A percentile compares a stretch with the other conserved stretches of the same genome.
phyloP scores from a whole-genome alignment of 2,797 vertebrate genomes.

The Gallinago nigripennis region DNA sequence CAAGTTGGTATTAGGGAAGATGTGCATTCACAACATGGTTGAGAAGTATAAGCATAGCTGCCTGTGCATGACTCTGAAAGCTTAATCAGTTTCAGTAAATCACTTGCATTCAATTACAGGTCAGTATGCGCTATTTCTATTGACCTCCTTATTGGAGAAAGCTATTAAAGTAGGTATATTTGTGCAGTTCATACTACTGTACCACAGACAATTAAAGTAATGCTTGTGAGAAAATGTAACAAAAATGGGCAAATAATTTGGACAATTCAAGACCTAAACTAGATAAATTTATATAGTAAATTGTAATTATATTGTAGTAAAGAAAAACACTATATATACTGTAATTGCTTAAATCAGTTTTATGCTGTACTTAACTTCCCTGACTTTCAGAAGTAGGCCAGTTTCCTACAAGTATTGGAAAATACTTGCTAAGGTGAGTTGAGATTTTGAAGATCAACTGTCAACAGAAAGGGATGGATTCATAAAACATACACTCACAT shows the following conservation, averaged over 20 bases:
- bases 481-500: background rate
- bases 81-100: conserved; percentile 57
- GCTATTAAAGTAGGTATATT: background rate
- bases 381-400: background rate
- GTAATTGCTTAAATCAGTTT: background rate
- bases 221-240: background rate
- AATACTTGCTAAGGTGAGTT: background rate
- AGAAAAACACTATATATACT: background rate
- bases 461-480: background rate
- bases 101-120: conserved; percentile 53
- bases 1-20: conserved; percentile 42
- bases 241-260: background rate
- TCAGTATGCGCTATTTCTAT: background rate
- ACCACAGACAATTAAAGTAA: background rate
- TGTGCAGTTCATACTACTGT: background rate
- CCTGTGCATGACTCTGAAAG: conserved; percentile 41
- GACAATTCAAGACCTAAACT: background rate
- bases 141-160: conserved; percentile 44
- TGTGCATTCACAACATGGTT: conserved; percentile 24
- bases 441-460: background rate
- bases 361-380: background rate
- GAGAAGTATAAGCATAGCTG: conserved; percentile 16
- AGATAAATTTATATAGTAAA: background rate
- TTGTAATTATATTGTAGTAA: background rate
- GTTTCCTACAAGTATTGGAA: background rate